These are phyloP conservation scores for Rhegmatorhina hoffmannsi DNA, from an alignment of 2,113 vertebrate genomes.

Conservation along the genomic window DNA sequence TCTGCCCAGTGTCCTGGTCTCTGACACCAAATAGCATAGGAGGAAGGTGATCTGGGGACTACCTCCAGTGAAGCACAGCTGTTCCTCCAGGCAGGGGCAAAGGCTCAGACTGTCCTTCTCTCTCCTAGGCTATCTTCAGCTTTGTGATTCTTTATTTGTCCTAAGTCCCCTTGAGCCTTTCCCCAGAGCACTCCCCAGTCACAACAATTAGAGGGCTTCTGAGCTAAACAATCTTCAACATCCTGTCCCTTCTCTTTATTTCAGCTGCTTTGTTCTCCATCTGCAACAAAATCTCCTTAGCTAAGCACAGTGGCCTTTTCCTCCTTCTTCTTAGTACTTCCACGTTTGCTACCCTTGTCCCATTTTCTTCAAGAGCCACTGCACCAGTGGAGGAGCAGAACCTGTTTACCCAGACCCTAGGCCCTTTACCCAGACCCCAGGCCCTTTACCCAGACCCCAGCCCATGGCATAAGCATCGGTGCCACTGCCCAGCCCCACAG, in stretches of 20 bases:
- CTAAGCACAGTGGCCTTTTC: constrained; percentile 2
- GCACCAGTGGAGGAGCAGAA: not conserved
- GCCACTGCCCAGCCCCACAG: rapidly evolving
- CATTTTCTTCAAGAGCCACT: not conserved
- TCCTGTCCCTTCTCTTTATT: constrained; percentile 18
- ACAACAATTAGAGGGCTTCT: not conserved
- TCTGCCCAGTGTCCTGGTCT: rapidly evolving
- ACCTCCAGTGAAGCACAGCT: not conserved
- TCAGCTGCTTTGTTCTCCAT: not conserved
- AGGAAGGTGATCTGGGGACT: not conserved
- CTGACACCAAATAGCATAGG: not conserved
- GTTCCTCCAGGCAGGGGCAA: not conserved
- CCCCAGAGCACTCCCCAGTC: not conserved
- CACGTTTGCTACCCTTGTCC: constrained; percentile 3
- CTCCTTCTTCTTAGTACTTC: constrained; percentile 18
- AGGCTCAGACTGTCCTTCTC: not conserved
- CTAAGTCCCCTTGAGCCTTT: not conserved
- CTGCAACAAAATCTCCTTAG: constrained; percentile 13
- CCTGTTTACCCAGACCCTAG: not conserved
- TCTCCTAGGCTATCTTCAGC: not conserved
- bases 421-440: not conserved
- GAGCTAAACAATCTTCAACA: not conserved
- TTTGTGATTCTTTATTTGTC: not conserved
- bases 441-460: not conserved
- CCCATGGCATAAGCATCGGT: not conserved